These are phyloP conservation scores for Poeciliopsis turneri DNA, from an alignment of 2,797 vertebrate genomes.

Conservation along the genomic window DNA sequence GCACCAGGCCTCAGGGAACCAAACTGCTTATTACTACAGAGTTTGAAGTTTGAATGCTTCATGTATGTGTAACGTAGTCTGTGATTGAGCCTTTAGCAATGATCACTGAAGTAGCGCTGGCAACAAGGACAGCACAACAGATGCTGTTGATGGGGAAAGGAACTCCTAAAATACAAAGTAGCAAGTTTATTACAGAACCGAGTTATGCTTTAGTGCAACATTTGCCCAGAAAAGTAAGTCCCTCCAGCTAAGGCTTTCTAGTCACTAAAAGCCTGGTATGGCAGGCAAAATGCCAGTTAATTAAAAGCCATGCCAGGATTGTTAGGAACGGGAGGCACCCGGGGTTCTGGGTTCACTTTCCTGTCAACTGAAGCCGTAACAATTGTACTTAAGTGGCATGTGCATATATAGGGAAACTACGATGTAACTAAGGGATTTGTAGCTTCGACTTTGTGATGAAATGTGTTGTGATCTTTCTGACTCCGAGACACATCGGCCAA, in stretches of 20 bases:
- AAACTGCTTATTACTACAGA: constrained; percentile 1
- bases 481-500: background rate
- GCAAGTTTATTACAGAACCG: constrained; percentile 28
- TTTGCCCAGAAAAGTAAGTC: constrained; percentile 40
- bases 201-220: constrained; percentile 22
- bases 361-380: constrained; percentile 29
- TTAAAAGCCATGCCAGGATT: constrained; percentile 68
- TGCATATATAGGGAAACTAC: background rate
- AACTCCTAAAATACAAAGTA: constrained; percentile 28
- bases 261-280: constrained; percentile 61
- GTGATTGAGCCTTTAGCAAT: constrained; percentile 17
- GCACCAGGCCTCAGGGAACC: constrained; percentile 9
- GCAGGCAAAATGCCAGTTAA: constrained; percentile 68
- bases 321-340: constrained; percentile 65
- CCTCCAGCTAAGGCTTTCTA: constrained; percentile 58
- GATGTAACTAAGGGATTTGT: background rate
- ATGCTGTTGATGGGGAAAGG: constrained; percentile 16
- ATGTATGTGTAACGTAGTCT: constrained; percentile 15
- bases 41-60: background rate
- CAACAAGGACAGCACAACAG: constrained; percentile 18
- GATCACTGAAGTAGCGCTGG: constrained; percentile 20
- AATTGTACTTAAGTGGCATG: background rate
- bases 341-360: constrained; percentile 66
- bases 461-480: background rate
- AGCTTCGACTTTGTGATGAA: background rate